Conservation (phyloP, 2,113 vertebrate species). For the Strix aluco region DNA sequence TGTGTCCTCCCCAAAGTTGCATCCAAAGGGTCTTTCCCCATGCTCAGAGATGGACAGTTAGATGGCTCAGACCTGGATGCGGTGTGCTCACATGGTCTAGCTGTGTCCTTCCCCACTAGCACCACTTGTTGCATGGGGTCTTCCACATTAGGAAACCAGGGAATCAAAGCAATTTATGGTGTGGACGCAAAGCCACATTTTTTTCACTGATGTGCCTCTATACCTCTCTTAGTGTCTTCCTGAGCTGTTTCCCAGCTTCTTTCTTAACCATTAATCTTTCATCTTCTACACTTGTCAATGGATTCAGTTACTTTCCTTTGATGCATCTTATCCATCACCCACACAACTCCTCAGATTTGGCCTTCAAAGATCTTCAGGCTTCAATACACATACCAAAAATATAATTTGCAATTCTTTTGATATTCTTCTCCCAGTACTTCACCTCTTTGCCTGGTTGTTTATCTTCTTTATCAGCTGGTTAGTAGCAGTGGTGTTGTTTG, state of each 20-base stretch:
- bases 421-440: background rate
- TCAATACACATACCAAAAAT: background rate
- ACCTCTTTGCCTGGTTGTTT: background rate
- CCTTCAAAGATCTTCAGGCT: background rate
- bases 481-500: background rate
- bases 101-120: background rate
- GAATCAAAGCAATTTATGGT: background rate
- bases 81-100: accelerated
- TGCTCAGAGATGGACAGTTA: background rate
- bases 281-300: background rate
- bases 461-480: background rate
- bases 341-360: accelerated
- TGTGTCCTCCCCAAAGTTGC: background rate
- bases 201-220: background rate
- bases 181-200: background rate
- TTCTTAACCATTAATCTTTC: background rate
- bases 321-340: background rate
- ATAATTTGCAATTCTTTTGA: background rate
- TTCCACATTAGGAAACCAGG: background rate
- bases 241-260: background rate
- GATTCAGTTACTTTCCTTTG: background rate
- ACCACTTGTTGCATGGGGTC: background rate
- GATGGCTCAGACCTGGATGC: background rate
- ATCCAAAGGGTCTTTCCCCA: background rate
- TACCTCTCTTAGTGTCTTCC: background rate